Conservation (phyloP, 2,797 vertebrate species). For the Morelia viridis region DNA sequence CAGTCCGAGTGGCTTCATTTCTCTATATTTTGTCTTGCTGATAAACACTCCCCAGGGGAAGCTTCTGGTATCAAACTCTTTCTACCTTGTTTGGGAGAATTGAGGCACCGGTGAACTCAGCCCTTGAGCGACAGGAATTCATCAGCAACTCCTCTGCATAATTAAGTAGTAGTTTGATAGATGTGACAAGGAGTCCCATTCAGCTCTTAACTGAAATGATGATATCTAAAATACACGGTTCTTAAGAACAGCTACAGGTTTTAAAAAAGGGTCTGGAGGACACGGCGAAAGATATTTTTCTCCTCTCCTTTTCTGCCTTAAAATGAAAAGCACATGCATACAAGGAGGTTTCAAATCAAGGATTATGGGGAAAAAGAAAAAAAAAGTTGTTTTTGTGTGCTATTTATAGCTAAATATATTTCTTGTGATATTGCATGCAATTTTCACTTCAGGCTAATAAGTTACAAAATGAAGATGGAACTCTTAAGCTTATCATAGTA, state of each 20-base stretch:
- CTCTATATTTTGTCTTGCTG: constrained; percentile 16
- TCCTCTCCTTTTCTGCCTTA: constrained; percentile 2
- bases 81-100: constrained; percentile 3
- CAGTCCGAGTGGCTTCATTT: not conserved
- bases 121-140: constrained; percentile 40
- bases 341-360: not conserved
- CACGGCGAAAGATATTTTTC: not conserved
- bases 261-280: constrained; percentile 2
- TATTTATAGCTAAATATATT: not conserved
- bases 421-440: not conserved
- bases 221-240: constrained; percentile 24
- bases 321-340: not conserved
- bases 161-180: constrained; percentile 35
- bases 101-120: constrained; percentile 33
- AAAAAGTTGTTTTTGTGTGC: not conserved
- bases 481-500: not conserved
- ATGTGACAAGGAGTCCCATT: constrained; percentile 40
- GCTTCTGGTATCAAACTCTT: constrained; percentile 25
- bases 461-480: not conserved
- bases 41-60: constrained; percentile 7
- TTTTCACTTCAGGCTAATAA: not conserved
- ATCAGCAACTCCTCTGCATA: constrained; percentile 36
- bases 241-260: constrained; percentile 8
- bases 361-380: not conserved
- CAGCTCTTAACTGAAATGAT: constrained; percentile 32